phyloP scores from a whole-genome alignment of 2,113 vertebrate species.

The Microcebus griseorufus region DNA sequence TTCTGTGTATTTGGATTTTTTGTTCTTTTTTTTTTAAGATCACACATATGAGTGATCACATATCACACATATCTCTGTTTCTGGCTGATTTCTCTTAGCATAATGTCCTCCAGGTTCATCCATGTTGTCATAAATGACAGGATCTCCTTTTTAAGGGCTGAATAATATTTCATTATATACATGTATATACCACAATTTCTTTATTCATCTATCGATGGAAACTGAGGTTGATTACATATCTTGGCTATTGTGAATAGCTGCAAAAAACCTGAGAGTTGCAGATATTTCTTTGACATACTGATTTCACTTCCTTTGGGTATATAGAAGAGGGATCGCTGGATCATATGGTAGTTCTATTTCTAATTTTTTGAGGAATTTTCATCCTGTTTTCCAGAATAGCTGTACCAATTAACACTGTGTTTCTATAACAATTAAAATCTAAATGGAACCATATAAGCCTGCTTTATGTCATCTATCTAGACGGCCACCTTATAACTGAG shows the following conservation, averaged over 20 bases:
- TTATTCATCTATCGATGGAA: not conserved
- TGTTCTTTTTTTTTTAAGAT: not conserved
- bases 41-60: not conserved
- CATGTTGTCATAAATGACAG: not conserved
- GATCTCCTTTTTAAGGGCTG: not conserved
- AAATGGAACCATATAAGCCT: not conserved
- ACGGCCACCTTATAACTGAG: not conserved
- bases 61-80: not conserved
- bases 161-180: not conserved
- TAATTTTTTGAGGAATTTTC: not conserved
- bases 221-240: not conserved
- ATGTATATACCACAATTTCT: not conserved
- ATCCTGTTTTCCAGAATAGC: not conserved
- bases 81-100: not conserved
- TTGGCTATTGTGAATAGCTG: not conserved
- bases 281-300: not conserved
- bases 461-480: not conserved
- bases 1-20: not conserved
- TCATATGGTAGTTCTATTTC: not conserved
- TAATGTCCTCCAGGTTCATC: not conserved
- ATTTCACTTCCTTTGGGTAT: not conserved
- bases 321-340: not conserved
- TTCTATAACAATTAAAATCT: conserved; percentile 9
- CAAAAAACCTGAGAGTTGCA: not conserved
- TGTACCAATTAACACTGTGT: not conserved